Conservation (phyloP, 2,888 invertebrate genomes). For the Drymonia ruficornis region DNA sequence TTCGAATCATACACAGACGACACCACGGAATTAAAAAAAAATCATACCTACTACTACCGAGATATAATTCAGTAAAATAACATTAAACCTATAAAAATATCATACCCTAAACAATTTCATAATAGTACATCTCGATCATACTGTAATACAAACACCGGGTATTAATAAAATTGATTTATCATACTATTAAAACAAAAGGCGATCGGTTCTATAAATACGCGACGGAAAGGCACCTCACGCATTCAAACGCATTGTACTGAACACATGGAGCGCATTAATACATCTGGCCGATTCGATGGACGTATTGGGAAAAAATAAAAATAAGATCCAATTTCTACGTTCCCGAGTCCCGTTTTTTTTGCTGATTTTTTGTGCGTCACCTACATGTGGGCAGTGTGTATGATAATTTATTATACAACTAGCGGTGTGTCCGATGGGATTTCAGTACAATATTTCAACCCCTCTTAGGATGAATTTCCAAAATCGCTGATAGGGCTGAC, state of each 20-base stretch:
- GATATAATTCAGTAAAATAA: no score
- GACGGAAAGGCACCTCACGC: conserved; percentile 30
- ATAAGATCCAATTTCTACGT: conserved; percentile 62
- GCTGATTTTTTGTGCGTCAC: conserved; percentile 47
- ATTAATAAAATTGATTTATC: conserved; percentile 28
- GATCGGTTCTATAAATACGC: conserved; percentile 59
- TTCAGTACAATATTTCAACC: no score
- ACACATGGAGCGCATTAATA: conserved; percentile 67
- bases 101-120: no score
- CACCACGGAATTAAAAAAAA: no score
- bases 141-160: not conserved
- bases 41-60: no score
- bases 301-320: conserved; percentile 38
- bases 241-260: conserved; percentile 50
- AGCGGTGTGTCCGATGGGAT: no score
- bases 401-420: conserved; percentile 13
- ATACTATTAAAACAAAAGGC: conserved; percentile 46
- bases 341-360: conserved; percentile 47
- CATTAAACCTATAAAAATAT: no score
- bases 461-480: no score
- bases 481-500: no score
- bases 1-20: not conserved
- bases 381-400: conserved; percentile 50
- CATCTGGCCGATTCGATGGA: conserved; percentile 50
- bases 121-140: no score